Conservation (phyloP, 2,888 invertebrate genomes). For the Ochropacha duplaris region DNA sequence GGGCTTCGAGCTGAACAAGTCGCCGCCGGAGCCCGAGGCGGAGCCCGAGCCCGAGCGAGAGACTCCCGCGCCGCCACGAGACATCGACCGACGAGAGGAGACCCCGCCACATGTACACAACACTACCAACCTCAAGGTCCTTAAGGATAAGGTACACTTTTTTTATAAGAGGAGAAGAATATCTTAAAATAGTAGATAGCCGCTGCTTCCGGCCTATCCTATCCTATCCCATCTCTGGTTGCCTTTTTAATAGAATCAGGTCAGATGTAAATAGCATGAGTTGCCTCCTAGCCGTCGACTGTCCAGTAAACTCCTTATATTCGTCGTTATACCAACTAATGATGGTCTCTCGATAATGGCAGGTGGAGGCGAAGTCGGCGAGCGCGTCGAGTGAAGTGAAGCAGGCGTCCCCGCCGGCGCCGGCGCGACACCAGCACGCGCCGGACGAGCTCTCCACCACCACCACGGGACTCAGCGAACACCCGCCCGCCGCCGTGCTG, state of each 20-base stretch:
- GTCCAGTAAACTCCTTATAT: no score
- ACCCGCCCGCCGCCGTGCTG: conserved; percentile 91
- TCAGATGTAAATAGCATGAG: no score
- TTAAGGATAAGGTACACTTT: not conserved
- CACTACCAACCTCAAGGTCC: conserved; percentile 11
- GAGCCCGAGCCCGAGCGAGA: conserved; percentile 16
- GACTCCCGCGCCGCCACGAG: conserved; percentile 14
- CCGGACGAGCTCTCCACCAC: conserved; percentile 36
- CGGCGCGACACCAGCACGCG: conserved; percentile 12
- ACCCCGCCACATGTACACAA: conserved; percentile 4
- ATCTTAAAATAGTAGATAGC: no score
- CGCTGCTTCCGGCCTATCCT: no score
- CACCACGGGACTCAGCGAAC: conserved; percentile 86
- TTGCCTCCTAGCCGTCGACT: no score
- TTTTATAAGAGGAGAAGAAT: not conserved
- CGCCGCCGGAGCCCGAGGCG: conserved; percentile 16
- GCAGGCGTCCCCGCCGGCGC: conserved; percentile 7
- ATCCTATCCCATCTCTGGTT: no score
- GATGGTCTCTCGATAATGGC: not conserved
- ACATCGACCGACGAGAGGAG: conserved; percentile 5
- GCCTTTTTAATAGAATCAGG: no score
- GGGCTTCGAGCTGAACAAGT: conserved; percentile 46
- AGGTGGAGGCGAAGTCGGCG: not conserved
- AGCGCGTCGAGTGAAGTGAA: not conserved
- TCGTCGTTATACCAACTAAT: no score